A percentile compares a stretch with the other conserved stretches of the same genome.
Conservation (phyloP, 2,888 invertebrate genomes). For the Cephonodes hylas region DNA sequence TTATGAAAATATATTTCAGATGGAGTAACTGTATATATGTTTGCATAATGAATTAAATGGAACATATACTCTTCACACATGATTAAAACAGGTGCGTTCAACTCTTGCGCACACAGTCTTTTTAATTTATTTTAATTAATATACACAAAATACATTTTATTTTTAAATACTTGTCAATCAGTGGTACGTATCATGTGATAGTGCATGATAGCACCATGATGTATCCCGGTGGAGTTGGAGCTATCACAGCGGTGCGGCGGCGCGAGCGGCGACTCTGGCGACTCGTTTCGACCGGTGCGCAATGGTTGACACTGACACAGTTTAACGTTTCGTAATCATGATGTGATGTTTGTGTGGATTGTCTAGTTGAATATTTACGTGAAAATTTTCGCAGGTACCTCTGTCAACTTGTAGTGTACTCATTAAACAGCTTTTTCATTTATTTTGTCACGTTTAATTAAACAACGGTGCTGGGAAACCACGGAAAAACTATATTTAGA, state of each 20-base stretch:
- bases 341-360: slow-evolving; percentile 12
- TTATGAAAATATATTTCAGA: not conserved
- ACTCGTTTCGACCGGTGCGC: not conserved
- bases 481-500: not conserved
- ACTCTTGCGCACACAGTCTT: not conserved
- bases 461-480: not conserved
- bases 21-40: not conserved
- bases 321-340: slow-evolving; percentile 1
- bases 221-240: not conserved
- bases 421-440: not conserved
- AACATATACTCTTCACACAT: not conserved
- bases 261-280: not conserved
- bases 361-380: slow-evolving; percentile 12
- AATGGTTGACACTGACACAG: slow-evolving; percentile 9
- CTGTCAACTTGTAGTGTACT: not conserved
- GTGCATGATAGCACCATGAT: too few species aligned
- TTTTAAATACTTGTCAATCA: too few species aligned
- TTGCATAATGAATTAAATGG: not conserved
- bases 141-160: too few species aligned
- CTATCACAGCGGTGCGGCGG: not conserved
- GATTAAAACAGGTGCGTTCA: slow-evolving; percentile 8
- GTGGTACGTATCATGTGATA: too few species aligned
- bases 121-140: not conserved
- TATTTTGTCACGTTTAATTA: not conserved
- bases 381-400: slow-evolving; percentile 9